Evolutionary conservation across 1,140 invertebrate genomes (phyloP), one percentile per base, ranked within the genome.

Genomic region (Drosophila burlai): DNA sequence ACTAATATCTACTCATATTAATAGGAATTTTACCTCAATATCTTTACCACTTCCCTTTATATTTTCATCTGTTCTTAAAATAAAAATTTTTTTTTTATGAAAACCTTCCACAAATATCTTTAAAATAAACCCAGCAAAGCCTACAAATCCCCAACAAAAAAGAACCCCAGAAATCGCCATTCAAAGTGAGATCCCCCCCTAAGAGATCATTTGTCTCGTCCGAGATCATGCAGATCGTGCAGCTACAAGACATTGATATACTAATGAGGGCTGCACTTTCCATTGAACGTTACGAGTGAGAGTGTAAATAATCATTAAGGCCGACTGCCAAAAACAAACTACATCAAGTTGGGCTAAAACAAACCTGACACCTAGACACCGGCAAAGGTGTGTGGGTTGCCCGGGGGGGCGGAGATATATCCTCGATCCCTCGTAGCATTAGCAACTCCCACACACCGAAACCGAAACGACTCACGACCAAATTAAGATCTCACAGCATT

Each of bases 401-500:
- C 26, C 26, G 18, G 26, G 26, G 8, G 8, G 5, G 13, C 1
- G 9, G 7, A 47, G 16, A 36, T 43, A 8, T 13, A 10, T n/a
- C 36, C 42, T 2, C 43, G 11, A 24, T 34, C 11, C 18, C 29
- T 11, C 40, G 9, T 21, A 21, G 66, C 31, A 50, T 40, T 36
- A 38, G 63, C 31, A 45, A 36, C 52, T 38, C 31, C 18, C 59
- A 49, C 55, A 67, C 49, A 67, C 45, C 57, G 59, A 31, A 55
- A 55, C 54, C 34, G 54, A 55, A 61, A 73, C 29, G 67, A 73
- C 77, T 71, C 83, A 89, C 83, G 83, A 86, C 84, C 84, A 90
- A 89, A 89, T 89, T 89, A 89, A 89, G 84, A 89, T 89, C 84
- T 89, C 84, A 89, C 76, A 81, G 83, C 77, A 87, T 87, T 87